A percentile compares a stretch with the other conserved stretches of the same genome.
These are phyloP conservation scores for Eulemur albifrons DNA, from an alignment of 2,797 vertebrate genomes.

Conservation along the genomic window DNA sequence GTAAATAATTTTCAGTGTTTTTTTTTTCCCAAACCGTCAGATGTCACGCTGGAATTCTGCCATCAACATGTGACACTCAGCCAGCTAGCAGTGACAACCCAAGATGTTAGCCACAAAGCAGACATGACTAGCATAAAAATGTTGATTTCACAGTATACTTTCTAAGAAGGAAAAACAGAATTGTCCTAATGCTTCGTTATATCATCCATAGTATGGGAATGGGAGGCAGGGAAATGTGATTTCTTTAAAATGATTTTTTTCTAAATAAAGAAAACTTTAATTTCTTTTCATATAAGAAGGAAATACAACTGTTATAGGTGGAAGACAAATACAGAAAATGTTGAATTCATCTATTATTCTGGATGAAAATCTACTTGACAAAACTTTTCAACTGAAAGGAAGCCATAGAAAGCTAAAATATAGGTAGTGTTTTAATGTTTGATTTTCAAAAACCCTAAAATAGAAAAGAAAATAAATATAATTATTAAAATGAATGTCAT, in stretches of 20 bases:
- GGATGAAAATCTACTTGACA: neutral
- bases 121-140: constrained; percentile 13
- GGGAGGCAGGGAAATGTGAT: neutral
- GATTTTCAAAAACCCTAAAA: neutral
- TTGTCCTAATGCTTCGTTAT: neutral
- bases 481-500: neutral
- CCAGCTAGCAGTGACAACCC: neutral
- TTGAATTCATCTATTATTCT: neutral
- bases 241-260: neutral
- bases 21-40: neutral
- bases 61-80: constrained; percentile 8
- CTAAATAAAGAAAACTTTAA: neutral
- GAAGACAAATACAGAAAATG: neutral
- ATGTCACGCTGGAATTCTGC: constrained; percentile 25
- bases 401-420: neutral
- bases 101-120: neutral
- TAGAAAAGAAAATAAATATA: neutral
- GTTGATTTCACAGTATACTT: neutral
- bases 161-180: neutral
- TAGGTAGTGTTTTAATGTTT: neutral
- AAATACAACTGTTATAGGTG: neutral
- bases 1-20: constrained; percentile 20
- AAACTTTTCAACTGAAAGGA: neutral
- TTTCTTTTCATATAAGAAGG: neutral
- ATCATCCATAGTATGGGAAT: neutral